Conservation (phyloP, 2,797 vertebrate genomes). For the Myotis pilosus region DNA sequence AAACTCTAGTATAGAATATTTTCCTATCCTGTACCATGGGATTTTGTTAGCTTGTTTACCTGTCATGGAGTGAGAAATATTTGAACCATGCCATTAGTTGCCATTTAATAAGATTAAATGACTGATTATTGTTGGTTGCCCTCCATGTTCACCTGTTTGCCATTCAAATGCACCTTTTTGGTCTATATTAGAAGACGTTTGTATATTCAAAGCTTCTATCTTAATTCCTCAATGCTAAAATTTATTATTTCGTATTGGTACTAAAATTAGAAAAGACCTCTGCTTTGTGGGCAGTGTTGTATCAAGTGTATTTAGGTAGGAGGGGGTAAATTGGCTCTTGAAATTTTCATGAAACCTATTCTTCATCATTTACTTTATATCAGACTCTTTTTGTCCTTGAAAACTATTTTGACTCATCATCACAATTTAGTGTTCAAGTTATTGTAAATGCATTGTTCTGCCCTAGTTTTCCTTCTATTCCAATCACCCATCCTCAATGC, state of each 20-base stretch:
- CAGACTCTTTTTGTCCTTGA: background rate
- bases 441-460: background rate
- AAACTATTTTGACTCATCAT: background rate
- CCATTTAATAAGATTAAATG: background rate
- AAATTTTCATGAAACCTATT: background rate
- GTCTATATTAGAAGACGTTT: background rate
- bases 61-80: background rate
- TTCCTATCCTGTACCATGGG: background rate
- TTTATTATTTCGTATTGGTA: background rate
- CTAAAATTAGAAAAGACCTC: background rate
- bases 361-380: background rate
- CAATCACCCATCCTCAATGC: background rate
- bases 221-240: background rate
- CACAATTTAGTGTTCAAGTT: conserved; percentile 10
- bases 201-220: background rate
- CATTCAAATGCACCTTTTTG: background rate
- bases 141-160: background rate
- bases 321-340: background rate
- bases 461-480: background rate
- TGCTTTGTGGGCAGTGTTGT: background rate
- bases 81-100: background rate
- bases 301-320: background rate
- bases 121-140: background rate
- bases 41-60: background rate
- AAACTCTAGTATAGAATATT: background rate